These are phyloP conservation scores for Scaptomyza hsui DNA, from an alignment of 1,140 invertebrate species.

Conservation along the genomic window DNA sequence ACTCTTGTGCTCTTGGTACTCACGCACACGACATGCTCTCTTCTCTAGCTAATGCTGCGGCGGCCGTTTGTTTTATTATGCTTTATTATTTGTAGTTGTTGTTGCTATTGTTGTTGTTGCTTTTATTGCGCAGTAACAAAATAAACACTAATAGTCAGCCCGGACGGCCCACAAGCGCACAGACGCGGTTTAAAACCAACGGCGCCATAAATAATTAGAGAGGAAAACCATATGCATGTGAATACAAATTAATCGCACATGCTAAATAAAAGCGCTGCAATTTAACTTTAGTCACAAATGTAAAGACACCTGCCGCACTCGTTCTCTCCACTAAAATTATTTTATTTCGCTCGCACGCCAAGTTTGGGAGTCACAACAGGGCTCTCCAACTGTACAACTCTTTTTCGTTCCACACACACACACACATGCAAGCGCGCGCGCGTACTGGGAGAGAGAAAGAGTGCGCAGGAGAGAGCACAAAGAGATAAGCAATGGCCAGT, in stretches of 20 bases:
- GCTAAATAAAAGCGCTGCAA: constrained; percentile 22
- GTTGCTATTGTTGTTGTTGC: constrained; percentile 58
- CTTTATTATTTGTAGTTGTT: constrained; percentile 63
- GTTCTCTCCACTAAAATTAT: background rate
- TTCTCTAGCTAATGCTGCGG: constrained; percentile 45
- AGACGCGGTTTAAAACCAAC: constrained; percentile 22
- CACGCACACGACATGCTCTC: constrained; percentile 1
- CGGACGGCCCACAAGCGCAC: constrained; percentile 7
- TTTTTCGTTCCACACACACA: constrained; percentile 11
- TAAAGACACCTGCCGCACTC: constrained; percentile 48
- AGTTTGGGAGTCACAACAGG: constrained; percentile 17
- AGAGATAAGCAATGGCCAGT: background rate
- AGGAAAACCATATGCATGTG: constrained; percentile 20
- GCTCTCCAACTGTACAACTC: constrained; percentile 33
- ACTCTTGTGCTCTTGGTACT: constrained; percentile 5
- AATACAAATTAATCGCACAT: constrained; percentile 18
- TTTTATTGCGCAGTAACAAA: constrained; percentile 77
- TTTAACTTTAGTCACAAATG: constrained; percentile 6
- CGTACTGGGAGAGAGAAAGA: background rate
- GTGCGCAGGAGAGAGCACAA: background rate
- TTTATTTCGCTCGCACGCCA: constrained; percentile 5
- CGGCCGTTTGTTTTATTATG: constrained; percentile 66
- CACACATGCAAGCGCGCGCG: background rate
- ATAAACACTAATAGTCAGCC: constrained; percentile 45
- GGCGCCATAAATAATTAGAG: constrained; percentile 60